Percentiles rank a stretch among this genome's conserved stretches.
phyloP scores from a whole-genome alignment of 2,888 invertebrate genomes.

The Drymonia ruficornis region DNA sequence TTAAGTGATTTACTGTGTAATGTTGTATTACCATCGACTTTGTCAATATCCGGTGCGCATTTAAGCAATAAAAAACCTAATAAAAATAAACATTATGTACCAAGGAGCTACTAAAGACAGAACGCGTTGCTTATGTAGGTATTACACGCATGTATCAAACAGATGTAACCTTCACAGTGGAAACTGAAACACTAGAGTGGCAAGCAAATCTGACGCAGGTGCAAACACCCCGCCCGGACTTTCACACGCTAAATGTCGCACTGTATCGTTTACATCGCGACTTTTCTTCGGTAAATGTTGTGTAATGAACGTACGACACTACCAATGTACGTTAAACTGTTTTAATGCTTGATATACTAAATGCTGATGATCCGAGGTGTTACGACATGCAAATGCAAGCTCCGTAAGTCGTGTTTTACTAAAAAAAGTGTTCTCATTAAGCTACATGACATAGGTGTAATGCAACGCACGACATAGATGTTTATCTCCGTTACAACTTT shows the following conservation, averaged over 20 bases:
- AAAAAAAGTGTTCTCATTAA: slow-evolving; percentile 34
- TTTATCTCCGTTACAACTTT: slow-evolving; percentile 13
- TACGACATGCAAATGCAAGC: slow-evolving; percentile 19
- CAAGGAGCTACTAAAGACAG: too few species aligned
- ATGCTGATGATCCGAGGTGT: slow-evolving; percentile 16
- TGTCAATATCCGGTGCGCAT: too few species aligned
- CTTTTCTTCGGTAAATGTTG: slow-evolving; percentile 13
- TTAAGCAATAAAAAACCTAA: too few species aligned
- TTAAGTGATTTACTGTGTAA: background rate
- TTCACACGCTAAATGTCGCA: slow-evolving; percentile 11
- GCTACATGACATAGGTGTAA: slow-evolving; percentile 18
- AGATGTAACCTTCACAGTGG: background rate
- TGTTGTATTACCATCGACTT: too few species aligned
- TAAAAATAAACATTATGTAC: too few species aligned
- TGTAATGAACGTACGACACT: slow-evolving; percentile 13
- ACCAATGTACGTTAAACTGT: slow-evolving; percentile 19
- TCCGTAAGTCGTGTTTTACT: slow-evolving; percentile 19
- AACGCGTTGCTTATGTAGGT: background rate
- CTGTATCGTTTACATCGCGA: slow-evolving; percentile 11
- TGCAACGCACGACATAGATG: slow-evolving; percentile 21
- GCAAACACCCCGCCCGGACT: slow-evolving; percentile 6
- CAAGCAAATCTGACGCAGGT: background rate
- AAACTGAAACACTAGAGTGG: slow-evolving; percentile 3
- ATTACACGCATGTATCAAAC: background rate
- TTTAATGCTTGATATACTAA: slow-evolving; percentile 21